These are phyloP conservation scores for Lepidostoma basale DNA, from an alignment of 1,140 invertebrate genomes.

Conservation along the genomic window DNA sequence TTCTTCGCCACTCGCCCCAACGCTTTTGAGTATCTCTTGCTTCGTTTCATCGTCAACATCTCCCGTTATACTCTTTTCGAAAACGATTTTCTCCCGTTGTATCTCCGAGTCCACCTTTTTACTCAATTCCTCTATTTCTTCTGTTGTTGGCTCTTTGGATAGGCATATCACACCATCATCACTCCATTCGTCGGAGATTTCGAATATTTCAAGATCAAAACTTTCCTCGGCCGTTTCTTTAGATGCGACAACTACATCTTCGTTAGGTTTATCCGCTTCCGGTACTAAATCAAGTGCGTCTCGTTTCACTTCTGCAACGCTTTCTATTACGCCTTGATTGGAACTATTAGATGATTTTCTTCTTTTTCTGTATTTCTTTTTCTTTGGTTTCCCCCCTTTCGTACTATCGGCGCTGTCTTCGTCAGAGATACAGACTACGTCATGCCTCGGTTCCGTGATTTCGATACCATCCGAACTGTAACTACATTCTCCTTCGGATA, in stretches of 20 bases:
- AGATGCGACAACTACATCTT: neutral
- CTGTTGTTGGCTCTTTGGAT: slow-evolving; percentile 50
- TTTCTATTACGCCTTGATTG: neutral
- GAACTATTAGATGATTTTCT: neutral
- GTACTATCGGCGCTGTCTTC: slow-evolving; percentile 12
- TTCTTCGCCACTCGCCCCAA: slow-evolving; percentile 50
- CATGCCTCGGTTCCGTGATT: slow-evolving; percentile 28
- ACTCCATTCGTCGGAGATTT: slow-evolving; percentile 57
- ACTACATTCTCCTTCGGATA: slow-evolving; percentile 43
- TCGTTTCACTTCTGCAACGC: too few species aligned
- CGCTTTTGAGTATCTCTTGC: slow-evolving; percentile 48
- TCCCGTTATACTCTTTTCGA: slow-evolving; percentile 23
- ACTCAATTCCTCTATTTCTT: slow-evolving; percentile 49
- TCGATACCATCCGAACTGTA: slow-evolving; percentile 33
- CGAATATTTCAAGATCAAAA: slow-evolving; percentile 45
- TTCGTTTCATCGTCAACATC: slow-evolving; percentile 49
- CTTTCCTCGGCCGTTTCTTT: neutral
- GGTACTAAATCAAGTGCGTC: neutral
- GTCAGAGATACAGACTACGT: slow-evolving; percentile 39
- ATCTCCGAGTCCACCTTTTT: slow-evolving; percentile 57
- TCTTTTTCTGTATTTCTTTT: slow-evolving; percentile 34
- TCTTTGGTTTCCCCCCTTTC: slow-evolving; percentile 1
- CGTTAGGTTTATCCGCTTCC: neutral
- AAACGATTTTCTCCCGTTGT: slow-evolving; percentile 47
- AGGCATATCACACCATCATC: slow-evolving; percentile 52